phyloP scores from a whole-genome alignment of 2,113 vertebrate species.

The Lynx canadensis region DNA sequence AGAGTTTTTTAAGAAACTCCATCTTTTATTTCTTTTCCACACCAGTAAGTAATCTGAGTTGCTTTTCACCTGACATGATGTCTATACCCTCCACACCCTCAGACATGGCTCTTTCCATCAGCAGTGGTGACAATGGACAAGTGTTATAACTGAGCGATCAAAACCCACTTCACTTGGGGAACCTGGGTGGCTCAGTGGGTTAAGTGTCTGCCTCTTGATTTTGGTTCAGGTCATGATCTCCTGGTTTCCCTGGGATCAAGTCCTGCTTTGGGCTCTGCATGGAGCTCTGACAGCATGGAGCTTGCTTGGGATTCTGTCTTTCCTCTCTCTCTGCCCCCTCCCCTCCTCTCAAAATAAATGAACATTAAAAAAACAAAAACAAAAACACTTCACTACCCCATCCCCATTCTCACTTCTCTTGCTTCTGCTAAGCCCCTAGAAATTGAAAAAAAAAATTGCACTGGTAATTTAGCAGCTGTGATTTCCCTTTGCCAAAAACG shows the following conservation, averaged over 20 bases:
- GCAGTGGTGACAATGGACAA: background rate
- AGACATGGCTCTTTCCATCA: background rate
- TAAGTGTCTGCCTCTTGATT: too few relatives aligned
- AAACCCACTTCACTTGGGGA: background rate
- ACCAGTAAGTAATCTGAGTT: background rate
- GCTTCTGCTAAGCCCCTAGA: background rate
- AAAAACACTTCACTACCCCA: background rate
- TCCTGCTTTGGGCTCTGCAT: too few relatives aligned
- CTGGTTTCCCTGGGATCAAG: too few relatives aligned
- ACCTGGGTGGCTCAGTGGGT: too few relatives aligned
- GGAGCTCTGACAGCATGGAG: too few relatives aligned
- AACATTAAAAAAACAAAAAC: too few relatives aligned
- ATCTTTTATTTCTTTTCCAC: background rate
- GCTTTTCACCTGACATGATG: background rate
- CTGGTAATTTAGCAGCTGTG: background rate
- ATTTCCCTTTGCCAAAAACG: background rate
- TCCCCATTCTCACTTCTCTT: background rate
- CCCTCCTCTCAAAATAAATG: too few relatives aligned
- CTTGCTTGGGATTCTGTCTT: too few relatives aligned
- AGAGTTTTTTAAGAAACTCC: background rate
- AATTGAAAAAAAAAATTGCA: background rate
- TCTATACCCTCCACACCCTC: background rate
- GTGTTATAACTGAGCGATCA: background rate
- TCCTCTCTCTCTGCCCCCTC: too few relatives aligned
- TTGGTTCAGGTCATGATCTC: too few relatives aligned